These are phyloP conservation scores for Holothuria scabra DNA, from an alignment of 53 echinoderm and acorn worm species.

Conservation along the genomic window DNA sequence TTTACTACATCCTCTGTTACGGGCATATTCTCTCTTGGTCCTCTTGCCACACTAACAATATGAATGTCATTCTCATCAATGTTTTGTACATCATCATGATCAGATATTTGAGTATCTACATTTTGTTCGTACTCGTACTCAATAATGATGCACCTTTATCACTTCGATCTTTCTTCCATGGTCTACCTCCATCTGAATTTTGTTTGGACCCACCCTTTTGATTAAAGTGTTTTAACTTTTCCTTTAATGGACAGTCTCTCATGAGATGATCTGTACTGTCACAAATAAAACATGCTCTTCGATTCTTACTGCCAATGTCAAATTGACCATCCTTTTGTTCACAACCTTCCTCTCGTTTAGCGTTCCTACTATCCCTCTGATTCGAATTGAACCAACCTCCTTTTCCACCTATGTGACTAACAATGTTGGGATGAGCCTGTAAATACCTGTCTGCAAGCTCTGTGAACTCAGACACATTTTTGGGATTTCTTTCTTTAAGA, in stretches of 20 bases:
- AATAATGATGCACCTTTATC: no score
- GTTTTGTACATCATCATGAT: no score
- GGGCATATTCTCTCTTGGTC: no score
- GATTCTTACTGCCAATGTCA: conserved; percentile 3
- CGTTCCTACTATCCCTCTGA: not conserved
- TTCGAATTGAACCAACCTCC: conserved; percentile 4
- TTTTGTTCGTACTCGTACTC: no score
- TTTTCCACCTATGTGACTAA: not conserved
- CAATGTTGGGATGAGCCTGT: not conserved
- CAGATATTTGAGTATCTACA: no score
- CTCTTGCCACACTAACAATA: no score
- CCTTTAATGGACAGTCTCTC: conserved; percentile 8
- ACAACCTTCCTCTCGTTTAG: conserved; percentile 17
- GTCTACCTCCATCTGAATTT: no score
- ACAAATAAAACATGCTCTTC: conserved; percentile 13
- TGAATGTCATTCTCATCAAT: no score
- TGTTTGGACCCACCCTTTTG: no score
- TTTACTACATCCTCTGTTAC: no score
- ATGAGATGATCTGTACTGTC: conserved; percentile 24
- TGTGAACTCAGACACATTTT: conserved; percentile 3
- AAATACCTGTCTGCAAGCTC: conserved; percentile 45
- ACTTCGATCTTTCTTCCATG: no score
- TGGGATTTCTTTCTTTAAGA: conserved; percentile 34
- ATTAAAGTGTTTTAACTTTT: not conserved
- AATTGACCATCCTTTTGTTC: conserved; percentile 6